Evolutionary conservation across 64 coral and sea anemone genomes (phyloP).

Genomic region (Pocillopora damicornis): DNA sequence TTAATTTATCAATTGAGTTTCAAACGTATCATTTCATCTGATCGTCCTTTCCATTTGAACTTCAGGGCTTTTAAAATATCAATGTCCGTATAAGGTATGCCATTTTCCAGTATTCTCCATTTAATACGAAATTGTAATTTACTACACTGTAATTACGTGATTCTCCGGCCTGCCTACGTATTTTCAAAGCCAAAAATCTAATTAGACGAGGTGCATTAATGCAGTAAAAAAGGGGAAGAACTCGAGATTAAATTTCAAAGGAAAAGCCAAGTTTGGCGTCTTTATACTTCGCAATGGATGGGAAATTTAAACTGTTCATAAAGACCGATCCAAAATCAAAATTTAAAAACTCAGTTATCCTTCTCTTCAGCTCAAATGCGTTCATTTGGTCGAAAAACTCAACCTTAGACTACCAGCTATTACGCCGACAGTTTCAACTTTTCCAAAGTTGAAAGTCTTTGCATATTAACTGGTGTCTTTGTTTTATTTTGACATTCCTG

Average conservation of each 20-base stretch:
- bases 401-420: too few species aligned
- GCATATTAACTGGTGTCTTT: background rate
- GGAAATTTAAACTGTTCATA: too few species aligned
- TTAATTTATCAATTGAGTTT: slow-evolving; percentile 5
- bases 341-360: too few species aligned
- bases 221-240: background rate
- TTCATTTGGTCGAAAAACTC: too few species aligned
- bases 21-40: background rate
- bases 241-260: background rate
- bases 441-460: background rate
- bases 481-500: background rate
- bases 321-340: too few species aligned
- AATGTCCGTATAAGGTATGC: background rate
- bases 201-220: background rate
- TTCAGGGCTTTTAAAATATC: background rate
- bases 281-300: background rate
- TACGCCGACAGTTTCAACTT: too few species aligned
- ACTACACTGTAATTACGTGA: background rate
- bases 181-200: background rate
- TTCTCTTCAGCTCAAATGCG: too few species aligned
- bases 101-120: background rate
- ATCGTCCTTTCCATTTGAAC: background rate
- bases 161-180: background rate
- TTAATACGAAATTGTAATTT: background rate
- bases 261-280: background rate